These are phyloP conservation scores for Perizoma affinitatum DNA, from an alignment of 2,888 invertebrate genomes.

Conservation along the genomic window DNA sequence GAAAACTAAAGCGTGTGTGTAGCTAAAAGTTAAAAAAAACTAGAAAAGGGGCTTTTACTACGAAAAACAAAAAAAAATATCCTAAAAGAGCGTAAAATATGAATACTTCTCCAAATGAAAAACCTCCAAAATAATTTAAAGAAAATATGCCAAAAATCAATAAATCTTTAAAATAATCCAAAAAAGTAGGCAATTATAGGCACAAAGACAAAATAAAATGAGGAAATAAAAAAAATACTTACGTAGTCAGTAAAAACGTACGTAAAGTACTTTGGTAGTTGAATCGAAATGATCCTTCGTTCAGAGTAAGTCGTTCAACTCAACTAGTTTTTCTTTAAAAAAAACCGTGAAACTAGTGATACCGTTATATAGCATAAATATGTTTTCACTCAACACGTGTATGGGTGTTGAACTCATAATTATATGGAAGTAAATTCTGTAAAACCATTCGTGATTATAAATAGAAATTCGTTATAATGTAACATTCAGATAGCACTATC, in stretches of 20 bases:
- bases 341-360: slow-evolving; percentile 20
- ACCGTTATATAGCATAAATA: slow-evolving; percentile 18
- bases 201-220: no score
- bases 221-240: no score
- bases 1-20: not conserved
- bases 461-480: slow-evolving; percentile 39
- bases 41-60: no score
- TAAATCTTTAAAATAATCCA: no score
- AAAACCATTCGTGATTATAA: slow-evolving; percentile 24
- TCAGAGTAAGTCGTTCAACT: slow-evolving; percentile 23
- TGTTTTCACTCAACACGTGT: slow-evolving; percentile 17
- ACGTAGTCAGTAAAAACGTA: no score
- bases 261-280: not conserved
- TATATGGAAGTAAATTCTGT: slow-evolving; percentile 21
- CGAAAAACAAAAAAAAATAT: no score
- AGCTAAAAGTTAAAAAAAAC: no score
- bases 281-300: not conserved
- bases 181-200: no score
- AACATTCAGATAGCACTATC: slow-evolving; percentile 50
- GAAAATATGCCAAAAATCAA: no score
- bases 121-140: no score
- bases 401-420: slow-evolving; percentile 1
- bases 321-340: slow-evolving; percentile 12
- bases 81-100: no score
- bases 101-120: no score